Conservation (phyloP, 2,797 vertebrate genomes). For the Alosa sapidissima region DNA sequence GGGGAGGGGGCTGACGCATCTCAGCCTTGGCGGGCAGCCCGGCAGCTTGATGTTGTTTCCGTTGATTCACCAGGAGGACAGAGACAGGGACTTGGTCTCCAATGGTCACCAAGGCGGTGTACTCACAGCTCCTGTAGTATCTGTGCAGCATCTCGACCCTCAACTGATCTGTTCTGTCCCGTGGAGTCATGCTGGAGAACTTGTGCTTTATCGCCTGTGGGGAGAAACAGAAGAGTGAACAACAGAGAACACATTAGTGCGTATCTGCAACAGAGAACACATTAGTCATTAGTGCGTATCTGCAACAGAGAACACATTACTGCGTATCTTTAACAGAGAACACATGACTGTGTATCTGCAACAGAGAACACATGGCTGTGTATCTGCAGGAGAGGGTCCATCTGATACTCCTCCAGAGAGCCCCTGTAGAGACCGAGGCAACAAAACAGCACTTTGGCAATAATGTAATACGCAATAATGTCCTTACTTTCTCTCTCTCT, state of each 20-base stretch:
- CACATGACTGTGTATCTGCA: not conserved
- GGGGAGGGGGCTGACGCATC: not conserved
- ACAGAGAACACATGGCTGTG: not conserved
- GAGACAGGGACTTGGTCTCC: not conserved
- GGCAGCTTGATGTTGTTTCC: not conserved
- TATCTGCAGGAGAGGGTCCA: not conserved
- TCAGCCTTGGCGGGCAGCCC: not conserved
- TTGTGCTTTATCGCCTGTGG: constrained; percentile 48
- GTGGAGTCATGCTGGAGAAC: constrained; percentile 41
- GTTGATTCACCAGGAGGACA: not conserved
- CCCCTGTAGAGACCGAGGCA: not conserved
- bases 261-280: not conserved
- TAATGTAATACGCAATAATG: too few species aligned
- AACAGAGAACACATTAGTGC: not conserved
- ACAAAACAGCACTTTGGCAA: not conserved
- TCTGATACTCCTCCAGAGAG: not conserved
- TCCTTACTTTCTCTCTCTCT: too few species aligned
- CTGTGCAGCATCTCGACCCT: constrained; percentile 45
- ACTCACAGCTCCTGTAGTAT: constrained; percentile 57
- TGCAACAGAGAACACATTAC: not conserved
- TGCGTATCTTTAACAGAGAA: not conserved
- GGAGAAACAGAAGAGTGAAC: not conserved
- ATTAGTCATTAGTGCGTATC: not conserved
- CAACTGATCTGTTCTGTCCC: constrained; percentile 36
- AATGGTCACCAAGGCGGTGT: not conserved